A percentile compares a stretch with the other conserved stretches of the same genome.
Conservation (phyloP, 2,888 invertebrate genomes). For the Mythimna impura region DNA sequence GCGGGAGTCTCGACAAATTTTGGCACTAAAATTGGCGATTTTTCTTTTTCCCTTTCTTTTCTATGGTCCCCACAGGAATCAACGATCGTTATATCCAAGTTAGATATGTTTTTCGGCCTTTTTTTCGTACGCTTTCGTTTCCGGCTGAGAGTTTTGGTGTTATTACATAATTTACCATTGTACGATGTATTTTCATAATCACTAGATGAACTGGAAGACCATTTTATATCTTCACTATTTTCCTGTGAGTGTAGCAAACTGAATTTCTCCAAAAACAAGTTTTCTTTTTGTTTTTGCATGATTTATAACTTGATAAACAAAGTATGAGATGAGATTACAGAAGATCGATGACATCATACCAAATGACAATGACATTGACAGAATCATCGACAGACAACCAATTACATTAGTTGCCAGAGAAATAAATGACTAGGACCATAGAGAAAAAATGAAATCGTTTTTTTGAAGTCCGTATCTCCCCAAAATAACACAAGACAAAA, state of each 20-base stretch:
- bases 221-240: slow-evolving; percentile 78
- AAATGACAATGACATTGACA: slow-evolving; percentile 3
- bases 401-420: neutral
- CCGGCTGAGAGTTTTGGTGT: slow-evolving; percentile 57
- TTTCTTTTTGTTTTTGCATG: slow-evolving; percentile 78
- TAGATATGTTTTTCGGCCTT: slow-evolving; percentile 72
- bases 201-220: slow-evolving; percentile 84
- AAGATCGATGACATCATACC: neutral
- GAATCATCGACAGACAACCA: neutral
- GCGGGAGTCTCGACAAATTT: slow-evolving; percentile 37
- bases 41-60: slow-evolving; percentile 40
- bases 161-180: slow-evolving; percentile 56
- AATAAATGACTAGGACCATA: neutral
- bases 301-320: slow-evolving; percentile 18
- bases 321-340: neutral
- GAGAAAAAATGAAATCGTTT: neutral
- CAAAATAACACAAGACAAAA: too few species aligned
- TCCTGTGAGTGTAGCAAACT: slow-evolving; percentile 81
- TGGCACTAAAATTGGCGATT: slow-evolving; percentile 70
- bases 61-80: slow-evolving; percentile 65
- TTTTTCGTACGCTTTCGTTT: slow-evolving; percentile 82
- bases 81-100: slow-evolving; percentile 77
- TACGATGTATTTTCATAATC: slow-evolving; percentile 75
- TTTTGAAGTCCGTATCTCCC: too few species aligned
- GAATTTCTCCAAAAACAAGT: slow-evolving; percentile 79